Conservation (phyloP, 2,113 vertebrate species). For the Morone saxatilis region DNA sequence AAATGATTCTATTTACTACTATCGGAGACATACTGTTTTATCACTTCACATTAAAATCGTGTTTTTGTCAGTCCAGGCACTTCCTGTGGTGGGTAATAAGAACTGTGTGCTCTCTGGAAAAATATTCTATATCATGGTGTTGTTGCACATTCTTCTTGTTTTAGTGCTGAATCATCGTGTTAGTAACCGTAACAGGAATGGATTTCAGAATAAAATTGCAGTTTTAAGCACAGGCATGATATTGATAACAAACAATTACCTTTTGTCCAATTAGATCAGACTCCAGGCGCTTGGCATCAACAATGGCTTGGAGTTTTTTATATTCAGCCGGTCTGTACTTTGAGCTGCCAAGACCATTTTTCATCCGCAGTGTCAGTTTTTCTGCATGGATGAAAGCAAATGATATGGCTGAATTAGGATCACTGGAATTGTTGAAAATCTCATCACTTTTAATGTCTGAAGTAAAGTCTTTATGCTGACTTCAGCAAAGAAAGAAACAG, state of each 20-base stretch:
- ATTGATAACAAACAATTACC: conserved; percentile 81
- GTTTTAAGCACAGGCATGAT: conserved; percentile 36
- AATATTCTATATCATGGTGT: not conserved
- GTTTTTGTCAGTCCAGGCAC: conserved; percentile 38
- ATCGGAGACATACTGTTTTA: conserved; percentile 35
- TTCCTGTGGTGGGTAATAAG: conserved; percentile 32
- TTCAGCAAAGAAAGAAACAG: conserved; percentile 49
- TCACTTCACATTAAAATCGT: conserved; percentile 36
- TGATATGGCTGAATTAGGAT: conserved; percentile 62
- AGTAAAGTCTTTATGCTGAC: conserved; percentile 63
- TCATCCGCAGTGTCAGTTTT: conserved; percentile 77
- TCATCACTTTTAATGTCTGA: conserved; percentile 54
- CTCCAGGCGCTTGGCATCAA: conserved; percentile 85
- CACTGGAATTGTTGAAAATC: conserved; percentile 47
- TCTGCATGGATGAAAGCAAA: conserved; percentile 82
- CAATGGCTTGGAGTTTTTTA: conserved; percentile 84
- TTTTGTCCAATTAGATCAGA: conserved; percentile 87
- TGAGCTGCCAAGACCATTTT: conserved; percentile 82
- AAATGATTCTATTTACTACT: conserved; percentile 8
- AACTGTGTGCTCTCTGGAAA: conserved; percentile 9
- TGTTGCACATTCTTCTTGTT: conserved; percentile 24
- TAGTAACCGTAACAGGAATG: conserved; percentile 30
- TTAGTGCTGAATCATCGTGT: conserved; percentile 31
- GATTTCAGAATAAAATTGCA: conserved; percentile 23
- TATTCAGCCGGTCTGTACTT: conserved; percentile 90